Evolutionary conservation across 2,113 vertebrate species (phyloP).

Genomic region (Acanthisitta chloris): DNA sequence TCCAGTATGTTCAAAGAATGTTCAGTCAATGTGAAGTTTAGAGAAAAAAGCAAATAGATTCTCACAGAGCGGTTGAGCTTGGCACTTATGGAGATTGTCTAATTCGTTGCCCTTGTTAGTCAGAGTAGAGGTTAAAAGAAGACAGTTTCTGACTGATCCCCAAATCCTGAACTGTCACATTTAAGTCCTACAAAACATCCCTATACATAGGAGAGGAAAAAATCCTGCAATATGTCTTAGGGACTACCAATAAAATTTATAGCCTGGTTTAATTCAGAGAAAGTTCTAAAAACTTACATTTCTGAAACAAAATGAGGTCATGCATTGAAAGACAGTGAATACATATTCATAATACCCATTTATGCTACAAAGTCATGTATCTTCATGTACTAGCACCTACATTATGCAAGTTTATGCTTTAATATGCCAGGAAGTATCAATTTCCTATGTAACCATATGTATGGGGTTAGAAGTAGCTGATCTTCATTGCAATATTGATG

Average conservation of each 20-base stretch:
- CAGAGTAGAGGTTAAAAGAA: not conserved
- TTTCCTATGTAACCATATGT: not conserved
- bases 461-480: not conserved
- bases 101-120: fast-evolving
- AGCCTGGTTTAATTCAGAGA: not conserved
- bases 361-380: not conserved
- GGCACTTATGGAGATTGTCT: not conserved
- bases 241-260: not conserved
- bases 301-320: not conserved
- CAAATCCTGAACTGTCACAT: not conserved
- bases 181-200: not conserved
- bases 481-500: not conserved
- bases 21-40: not conserved
- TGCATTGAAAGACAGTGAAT: not conserved
- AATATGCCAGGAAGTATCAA: not conserved
- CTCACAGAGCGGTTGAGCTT: not conserved
- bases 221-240: not conserved
- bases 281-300: not conserved
- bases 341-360: not conserved
- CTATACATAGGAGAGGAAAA: not conserved
- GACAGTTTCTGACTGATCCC: not conserved
- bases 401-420: not conserved
- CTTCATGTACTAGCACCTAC: not conserved
- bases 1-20: not conserved
- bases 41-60: not conserved